Percentiles rank a stretch among this genome's conserved stretches.
These are phyloP conservation scores for Zaprionus ornatus DNA, from an alignment of 1,140 invertebrate genomes.

Conservation along the genomic window DNA sequence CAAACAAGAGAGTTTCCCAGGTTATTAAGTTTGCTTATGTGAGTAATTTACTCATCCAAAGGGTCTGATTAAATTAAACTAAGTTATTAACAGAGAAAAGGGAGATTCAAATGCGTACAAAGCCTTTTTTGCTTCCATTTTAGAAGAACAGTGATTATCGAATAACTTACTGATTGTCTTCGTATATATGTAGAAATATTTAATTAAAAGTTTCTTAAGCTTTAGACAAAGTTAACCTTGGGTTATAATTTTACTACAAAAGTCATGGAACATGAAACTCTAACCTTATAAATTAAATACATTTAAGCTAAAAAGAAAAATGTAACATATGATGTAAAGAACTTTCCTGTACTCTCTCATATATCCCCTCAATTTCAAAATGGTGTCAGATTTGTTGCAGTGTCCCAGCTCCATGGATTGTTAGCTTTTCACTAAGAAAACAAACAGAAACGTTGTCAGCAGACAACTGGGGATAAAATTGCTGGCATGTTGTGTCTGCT, in stretches of 20 bases:
- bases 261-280: no score
- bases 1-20: neutral
- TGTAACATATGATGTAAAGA: no score
- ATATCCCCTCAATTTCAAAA: conserved; percentile 1
- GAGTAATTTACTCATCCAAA: neutral
- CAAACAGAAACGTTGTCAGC: conserved; percentile 4
- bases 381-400: conserved; percentile 21
- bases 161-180: neutral
- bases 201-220: no score
- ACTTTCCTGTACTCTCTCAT: neutral
- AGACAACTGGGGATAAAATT: conserved; percentile 5
- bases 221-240: no score
- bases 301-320: no score
- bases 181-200: no score
- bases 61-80: neutral
- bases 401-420: conserved; percentile 1
- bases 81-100: neutral
- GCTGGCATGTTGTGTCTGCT: conserved; percentile 20
- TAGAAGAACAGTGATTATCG: neutral
- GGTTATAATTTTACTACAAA: no score
- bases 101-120: neutral
- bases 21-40: conserved; percentile 1
- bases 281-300: no score
- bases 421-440: conserved; percentile 22
- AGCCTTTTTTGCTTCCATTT: neutral